These are phyloP conservation scores for Microcebus jonahi DNA, from an alignment of 2,113 vertebrate genomes.

Conservation along the genomic window DNA sequence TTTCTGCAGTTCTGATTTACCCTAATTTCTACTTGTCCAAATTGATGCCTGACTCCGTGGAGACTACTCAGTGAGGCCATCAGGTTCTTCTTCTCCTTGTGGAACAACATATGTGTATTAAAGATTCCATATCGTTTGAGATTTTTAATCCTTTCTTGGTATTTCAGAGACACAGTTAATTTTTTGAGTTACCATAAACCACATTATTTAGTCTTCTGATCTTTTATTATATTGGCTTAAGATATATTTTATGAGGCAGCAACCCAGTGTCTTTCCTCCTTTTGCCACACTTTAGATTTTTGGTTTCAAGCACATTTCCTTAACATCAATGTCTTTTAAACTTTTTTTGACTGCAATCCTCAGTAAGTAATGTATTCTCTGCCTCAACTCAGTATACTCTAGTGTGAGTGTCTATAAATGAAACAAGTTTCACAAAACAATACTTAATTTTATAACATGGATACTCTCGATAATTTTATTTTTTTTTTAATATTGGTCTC, in stretches of 20 bases:
- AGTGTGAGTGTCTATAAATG: neutral
- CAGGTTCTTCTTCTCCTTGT: neutral
- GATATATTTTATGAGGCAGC: slow-evolving; percentile 66
- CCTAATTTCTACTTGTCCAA: slow-evolving; percentile 8
- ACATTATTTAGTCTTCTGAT: slow-evolving; percentile 62
- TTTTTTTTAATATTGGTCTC: neutral
- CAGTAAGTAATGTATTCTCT: slow-evolving; percentile 39
- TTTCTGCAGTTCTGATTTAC: slow-evolving; percentile 11
- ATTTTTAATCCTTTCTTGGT: slow-evolving; percentile 54
- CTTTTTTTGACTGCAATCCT: neutral
- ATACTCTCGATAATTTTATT: neutral
- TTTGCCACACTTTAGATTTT: slow-evolving; percentile 60
- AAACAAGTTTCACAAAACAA: slow-evolving; percentile 28
- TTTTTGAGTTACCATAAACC: slow-evolving; percentile 44
- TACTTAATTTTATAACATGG: slow-evolving; percentile 5
- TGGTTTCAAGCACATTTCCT: slow-evolving; percentile 45
- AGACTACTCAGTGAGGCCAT: neutral
- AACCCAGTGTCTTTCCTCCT: slow-evolving; percentile 46
- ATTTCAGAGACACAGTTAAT: slow-evolving; percentile 52
- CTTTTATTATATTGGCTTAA: slow-evolving; percentile 72
- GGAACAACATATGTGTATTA: neutral
- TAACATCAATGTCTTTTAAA: slow-evolving; percentile 33
- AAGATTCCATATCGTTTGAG: slow-evolving; percentile 16
- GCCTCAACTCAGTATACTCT: neutral
- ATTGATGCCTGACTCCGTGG: neutral